A percentile compares a stretch with the other conserved stretches of the same genome.
Conservation (phyloP, 2,113 vertebrate species). For the Dipodomys ordii region DNA sequence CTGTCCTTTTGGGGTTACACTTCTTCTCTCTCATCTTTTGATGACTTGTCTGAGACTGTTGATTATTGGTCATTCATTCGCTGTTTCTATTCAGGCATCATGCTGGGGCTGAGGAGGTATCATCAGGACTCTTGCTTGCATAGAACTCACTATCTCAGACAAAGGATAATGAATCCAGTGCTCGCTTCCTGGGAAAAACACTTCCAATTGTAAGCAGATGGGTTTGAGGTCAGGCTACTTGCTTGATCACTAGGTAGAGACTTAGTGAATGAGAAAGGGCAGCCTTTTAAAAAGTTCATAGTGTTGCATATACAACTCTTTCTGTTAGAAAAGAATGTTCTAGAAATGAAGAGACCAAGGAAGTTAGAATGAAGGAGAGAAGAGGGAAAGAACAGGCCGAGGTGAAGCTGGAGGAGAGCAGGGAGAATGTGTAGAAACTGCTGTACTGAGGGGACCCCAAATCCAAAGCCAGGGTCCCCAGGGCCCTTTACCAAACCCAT, state of each 20-base stretch:
- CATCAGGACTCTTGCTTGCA: fast-evolving
- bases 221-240: neutral
- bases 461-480: too few species aligned
- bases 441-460: neutral
- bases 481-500: neutral
- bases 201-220: too few species aligned
- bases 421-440: too few species aligned
- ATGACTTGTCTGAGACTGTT: neutral
- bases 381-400: neutral
- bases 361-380: neutral
- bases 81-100: neutral
- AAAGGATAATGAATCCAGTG: neutral
- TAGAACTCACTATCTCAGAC: too few species aligned
- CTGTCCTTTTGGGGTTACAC: too few species aligned
- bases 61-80: neutral
- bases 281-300: neutral
- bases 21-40: too few species aligned
- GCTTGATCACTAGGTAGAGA: neutral
- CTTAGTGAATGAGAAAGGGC: neutral
- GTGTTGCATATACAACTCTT: neutral
- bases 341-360: neutral
- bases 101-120: neutral
- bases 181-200: too few species aligned
- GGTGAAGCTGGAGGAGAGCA: neutral
- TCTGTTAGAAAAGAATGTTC: neutral